phyloP scores from a whole-genome alignment of 2,113 vertebrate genomes.

The Trichomycterus rosablanca region DNA sequence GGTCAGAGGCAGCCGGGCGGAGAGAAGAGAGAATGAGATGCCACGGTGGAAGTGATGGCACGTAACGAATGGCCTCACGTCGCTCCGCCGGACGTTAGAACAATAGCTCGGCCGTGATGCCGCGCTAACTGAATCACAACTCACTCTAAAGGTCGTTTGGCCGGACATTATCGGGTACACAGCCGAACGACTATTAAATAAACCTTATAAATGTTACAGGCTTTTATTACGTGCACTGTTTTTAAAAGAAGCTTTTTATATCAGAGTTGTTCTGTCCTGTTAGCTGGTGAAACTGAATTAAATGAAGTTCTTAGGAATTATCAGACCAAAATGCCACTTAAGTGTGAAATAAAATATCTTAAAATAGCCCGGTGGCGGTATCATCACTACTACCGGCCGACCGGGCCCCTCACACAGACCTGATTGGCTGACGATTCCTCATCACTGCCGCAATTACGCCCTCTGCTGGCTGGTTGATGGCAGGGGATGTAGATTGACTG shows the following conservation, averaged over 20 bases:
- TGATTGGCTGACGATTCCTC: too few relatives aligned
- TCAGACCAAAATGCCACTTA: too few relatives aligned
- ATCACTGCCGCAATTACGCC: too few relatives aligned
- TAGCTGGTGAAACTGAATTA: too few relatives aligned
- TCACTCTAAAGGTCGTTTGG: slow-evolving; percentile 31
- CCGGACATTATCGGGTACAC: neutral
- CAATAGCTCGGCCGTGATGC: slow-evolving; percentile 31
- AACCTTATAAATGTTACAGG: slow-evolving; percentile 11
- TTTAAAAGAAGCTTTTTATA: neutral
- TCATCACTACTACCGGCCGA: too few relatives aligned
- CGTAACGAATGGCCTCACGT: slow-evolving; percentile 59
- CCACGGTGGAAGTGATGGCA: slow-evolving; percentile 56
- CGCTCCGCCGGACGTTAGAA: slow-evolving; percentile 41
- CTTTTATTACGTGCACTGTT: neutral
- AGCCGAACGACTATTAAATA: slow-evolving; percentile 5
- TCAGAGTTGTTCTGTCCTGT: too few relatives aligned
- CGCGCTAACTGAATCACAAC: slow-evolving; percentile 26
- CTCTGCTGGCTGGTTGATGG: too few relatives aligned
- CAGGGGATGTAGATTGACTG: too few relatives aligned
- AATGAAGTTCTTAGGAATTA: too few relatives aligned
- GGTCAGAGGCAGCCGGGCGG: slow-evolving; percentile 63
- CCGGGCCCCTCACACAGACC: too few relatives aligned
- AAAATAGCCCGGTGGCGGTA: too few relatives aligned
- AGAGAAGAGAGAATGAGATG: slow-evolving; percentile 67
- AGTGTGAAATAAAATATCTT: too few relatives aligned